phyloP scores from a whole-genome alignment of 2,888 invertebrate genomes.

The Dynastes maya region DNA sequence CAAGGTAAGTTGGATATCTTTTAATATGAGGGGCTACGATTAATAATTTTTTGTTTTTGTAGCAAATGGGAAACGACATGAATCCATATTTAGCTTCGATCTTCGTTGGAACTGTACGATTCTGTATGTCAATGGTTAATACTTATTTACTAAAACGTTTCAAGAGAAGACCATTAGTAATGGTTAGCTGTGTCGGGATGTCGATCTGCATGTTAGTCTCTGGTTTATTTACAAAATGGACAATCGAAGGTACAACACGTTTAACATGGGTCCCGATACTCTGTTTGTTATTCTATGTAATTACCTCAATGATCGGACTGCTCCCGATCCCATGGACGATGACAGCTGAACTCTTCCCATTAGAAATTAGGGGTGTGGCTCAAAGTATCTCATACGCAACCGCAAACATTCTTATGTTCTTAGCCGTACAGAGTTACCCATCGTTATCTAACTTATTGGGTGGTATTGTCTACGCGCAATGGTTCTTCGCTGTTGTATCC shows the following conservation, averaged over 20 bases:
- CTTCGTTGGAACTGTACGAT: constrained; percentile 73
- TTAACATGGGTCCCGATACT: constrained; percentile 72
- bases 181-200: constrained; percentile 74
- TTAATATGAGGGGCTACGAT: background rate
- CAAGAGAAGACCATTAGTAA: constrained; percentile 72
- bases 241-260: constrained; percentile 66
- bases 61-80: constrained; percentile 73
- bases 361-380: constrained; percentile 75
- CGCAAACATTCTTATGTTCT: constrained; percentile 75
- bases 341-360: constrained; percentile 77
- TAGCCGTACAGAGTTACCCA: constrained; percentile 72
- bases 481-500: constrained; percentile 73
- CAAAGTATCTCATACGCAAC: constrained; percentile 75
- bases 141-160: constrained; percentile 73
- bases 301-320: constrained; percentile 75
- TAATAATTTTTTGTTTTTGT: constrained; percentile 50
- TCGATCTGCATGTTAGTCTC: constrained; percentile 74
- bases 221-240: constrained; percentile 72
- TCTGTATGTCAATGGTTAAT: constrained; percentile 75
- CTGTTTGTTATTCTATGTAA: constrained; percentile 73
- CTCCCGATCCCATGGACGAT: constrained; percentile 79
- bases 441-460: constrained; percentile 63
- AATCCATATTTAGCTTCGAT: constrained; percentile 75
- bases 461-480: constrained; percentile 73
- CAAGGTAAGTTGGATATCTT: constrained; percentile 66